Percentiles rank a stretch among this genome's conserved stretches.
phyloP scores from a whole-genome alignment of 1,140 invertebrate genomes.

The Ceratina japonica region DNA sequence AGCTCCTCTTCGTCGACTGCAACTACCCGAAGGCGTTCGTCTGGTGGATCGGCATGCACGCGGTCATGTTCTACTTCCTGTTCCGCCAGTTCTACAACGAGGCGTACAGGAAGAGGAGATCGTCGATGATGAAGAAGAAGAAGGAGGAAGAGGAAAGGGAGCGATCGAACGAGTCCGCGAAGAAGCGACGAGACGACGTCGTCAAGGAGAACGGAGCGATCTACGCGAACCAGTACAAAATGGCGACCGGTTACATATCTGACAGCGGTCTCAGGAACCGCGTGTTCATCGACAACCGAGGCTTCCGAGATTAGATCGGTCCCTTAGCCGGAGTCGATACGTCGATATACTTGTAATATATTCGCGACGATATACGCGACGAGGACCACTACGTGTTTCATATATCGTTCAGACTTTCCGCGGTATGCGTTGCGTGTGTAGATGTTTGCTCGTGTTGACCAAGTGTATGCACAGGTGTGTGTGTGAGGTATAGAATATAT shows the following conservation, averaged over 20 bases:
- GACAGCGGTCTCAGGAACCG: conserved; percentile 75
- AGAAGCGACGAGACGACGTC: not conserved
- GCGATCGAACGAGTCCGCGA: not conserved
- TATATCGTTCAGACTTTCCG: conserved; percentile 2
- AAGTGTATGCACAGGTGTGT: not conserved
- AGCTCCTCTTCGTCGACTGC: conserved; percentile 92
- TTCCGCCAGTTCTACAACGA: conserved; percentile 89
- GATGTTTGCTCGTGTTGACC: not conserved
- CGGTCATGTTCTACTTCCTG: conserved; percentile 88
- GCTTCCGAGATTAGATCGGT: conserved; percentile 47
- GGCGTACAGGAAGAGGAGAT: conserved; percentile 80
- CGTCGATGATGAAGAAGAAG: not conserved
- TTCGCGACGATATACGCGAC: not conserved
- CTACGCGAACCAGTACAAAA: conserved; percentile 75
- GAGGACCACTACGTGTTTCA: not conserved
- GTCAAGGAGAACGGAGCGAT: conserved; percentile 49
- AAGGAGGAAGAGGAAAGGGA: conserved; percentile 58
- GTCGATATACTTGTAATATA: not conserved
- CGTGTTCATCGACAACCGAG: conserved; percentile 74
- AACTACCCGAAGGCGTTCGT: conserved; percentile 88
- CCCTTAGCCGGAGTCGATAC: too few relatives aligned
- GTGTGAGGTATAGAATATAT: not conserved
- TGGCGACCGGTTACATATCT: conserved; percentile 76
- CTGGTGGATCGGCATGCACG: conserved; percentile 87
- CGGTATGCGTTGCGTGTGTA: conserved; percentile 4